phyloP scores from a whole-genome alignment of 2,797 vertebrate species.

The Leuciscus waleckii region DNA sequence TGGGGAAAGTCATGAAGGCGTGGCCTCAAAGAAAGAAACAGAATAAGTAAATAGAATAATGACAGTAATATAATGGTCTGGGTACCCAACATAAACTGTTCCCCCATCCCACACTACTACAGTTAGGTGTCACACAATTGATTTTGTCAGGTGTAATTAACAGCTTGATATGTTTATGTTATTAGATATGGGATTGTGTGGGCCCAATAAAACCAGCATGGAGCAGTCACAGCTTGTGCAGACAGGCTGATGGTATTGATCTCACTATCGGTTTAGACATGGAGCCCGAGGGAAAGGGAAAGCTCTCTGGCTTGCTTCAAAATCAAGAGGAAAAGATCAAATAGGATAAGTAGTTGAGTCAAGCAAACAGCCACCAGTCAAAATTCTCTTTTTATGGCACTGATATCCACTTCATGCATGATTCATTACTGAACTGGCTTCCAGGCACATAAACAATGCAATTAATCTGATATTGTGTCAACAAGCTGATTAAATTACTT shows the following conservation, averaged over 20 bases:
- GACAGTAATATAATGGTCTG: not conserved
- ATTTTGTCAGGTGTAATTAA: slow-evolving; percentile 9
- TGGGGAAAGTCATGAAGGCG: slow-evolving; percentile 18
- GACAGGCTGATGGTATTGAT: slow-evolving; percentile 38
- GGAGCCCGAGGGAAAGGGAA: not conserved
- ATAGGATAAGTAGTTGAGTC: slow-evolving; percentile 11
- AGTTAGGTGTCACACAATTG: slow-evolving; percentile 8
- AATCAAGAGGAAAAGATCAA: slow-evolving; percentile 13
- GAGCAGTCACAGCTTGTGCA: slow-evolving; percentile 15
- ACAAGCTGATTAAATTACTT: not conserved
- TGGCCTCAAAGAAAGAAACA: not conserved
- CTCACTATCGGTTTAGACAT: slow-evolving; percentile 9
- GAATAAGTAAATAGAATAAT: not conserved
- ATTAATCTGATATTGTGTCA: not conserved
- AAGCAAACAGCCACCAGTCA: slow-evolving; percentile 18
- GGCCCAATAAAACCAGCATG: slow-evolving; percentile 10
- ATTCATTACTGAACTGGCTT: slow-evolving; percentile 23
- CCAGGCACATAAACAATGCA: slow-evolving; percentile 5
- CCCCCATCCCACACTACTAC: not conserved
- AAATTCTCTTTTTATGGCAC: slow-evolving; percentile 30
- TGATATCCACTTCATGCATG: slow-evolving; percentile 35
- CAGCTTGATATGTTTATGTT: slow-evolving; percentile 27
- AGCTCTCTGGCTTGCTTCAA: slow-evolving; percentile 12
- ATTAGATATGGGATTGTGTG: slow-evolving; percentile 12
- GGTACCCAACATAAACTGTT: not conserved